These are phyloP conservation scores for Dendroctonus ponderosae DNA, from an alignment of 1,140 invertebrate species.

Conservation along the genomic window DNA sequence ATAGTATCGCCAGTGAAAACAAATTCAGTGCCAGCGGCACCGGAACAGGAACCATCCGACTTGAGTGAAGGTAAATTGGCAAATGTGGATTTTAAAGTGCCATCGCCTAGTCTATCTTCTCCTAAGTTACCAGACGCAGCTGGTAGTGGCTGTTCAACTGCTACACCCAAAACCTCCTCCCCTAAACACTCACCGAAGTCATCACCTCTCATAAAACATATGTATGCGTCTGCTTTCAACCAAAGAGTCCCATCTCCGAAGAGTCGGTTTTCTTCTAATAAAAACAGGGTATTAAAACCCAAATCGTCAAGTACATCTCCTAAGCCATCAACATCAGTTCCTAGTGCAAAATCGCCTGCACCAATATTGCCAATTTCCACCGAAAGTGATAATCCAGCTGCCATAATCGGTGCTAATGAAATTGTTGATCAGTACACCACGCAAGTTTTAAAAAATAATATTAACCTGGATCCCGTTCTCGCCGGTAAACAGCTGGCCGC, in stretches of 20 bases:
- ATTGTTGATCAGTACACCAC: no score
- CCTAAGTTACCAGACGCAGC: conserved; percentile 22
- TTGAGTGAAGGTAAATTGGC: conserved; percentile 27
- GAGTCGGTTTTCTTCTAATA: conserved; percentile 8
- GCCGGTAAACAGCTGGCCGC: conserved; percentile 41
- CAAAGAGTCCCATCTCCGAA: conserved; percentile 3
- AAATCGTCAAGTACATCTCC: conserved; percentile 1
- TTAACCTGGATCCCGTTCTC: conserved; percentile 43
- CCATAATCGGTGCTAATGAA: not conserved
- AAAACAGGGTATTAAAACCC: conserved; percentile 2
- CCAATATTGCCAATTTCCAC: not conserved
- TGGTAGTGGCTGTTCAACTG: conserved; percentile 10
- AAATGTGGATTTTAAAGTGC: conserved; percentile 24
- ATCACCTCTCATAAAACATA: conserved; percentile 36
- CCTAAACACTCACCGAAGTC: conserved; percentile 39
- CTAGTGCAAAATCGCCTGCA: conserved; percentile 6
- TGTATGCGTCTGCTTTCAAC: conserved; percentile 27
- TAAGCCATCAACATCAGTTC: no score
- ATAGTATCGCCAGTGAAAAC: conserved; percentile 28
- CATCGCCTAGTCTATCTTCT: conserved; percentile 18
- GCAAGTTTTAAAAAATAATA: conserved; percentile 22
- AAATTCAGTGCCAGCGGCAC: conserved; percentile 20
- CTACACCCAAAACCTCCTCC: conserved; percentile 20
- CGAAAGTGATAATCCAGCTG: not conserved
- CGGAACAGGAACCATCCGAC: conserved; percentile 19